A percentile compares a stretch with the other conserved stretches of the same genome.
Evolutionary conservation across 2,113 vertebrate species (phyloP).

Genomic region (Cygnus atratus): DNA sequence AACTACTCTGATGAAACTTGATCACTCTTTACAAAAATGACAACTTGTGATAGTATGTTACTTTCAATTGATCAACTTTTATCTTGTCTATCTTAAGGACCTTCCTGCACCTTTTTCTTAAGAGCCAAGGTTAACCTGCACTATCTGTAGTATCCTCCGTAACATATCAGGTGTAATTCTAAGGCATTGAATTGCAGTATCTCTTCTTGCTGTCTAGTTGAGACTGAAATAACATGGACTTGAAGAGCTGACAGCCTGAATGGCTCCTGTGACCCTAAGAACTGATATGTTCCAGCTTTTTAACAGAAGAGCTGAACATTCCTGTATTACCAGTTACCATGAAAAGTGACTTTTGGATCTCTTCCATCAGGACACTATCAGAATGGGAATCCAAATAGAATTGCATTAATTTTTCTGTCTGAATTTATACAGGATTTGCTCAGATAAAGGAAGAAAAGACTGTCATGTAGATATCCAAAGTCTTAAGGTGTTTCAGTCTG

Average conservation of each 20-base stretch:
- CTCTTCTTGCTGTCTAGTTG: background rate
- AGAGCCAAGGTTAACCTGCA: background rate
- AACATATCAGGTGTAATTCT: background rate
- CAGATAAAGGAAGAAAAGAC: background rate
- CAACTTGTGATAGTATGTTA: background rate
- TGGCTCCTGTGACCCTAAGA: background rate
- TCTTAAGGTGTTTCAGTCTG: background rate
- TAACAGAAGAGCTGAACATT: background rate
- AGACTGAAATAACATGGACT: background rate
- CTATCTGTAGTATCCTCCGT: background rate
- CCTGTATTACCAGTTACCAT: background rate
- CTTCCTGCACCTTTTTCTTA: background rate
- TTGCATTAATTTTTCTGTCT: background rate
- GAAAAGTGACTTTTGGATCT: background rate
- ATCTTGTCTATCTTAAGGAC: background rate
- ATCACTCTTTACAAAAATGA: background rate
- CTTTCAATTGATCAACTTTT: background rate
- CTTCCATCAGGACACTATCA: background rate
- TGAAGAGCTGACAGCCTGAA: background rate
- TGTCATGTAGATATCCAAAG: background rate
- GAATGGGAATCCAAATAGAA: background rate
- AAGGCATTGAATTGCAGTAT: background rate
- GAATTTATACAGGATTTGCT: background rate
- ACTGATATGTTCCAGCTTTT: background rate
- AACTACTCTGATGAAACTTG: background rate